Percentiles rank a stretch among this genome's conserved stretches.
Conservation (phyloP, 2,888 invertebrate species). For the Bugulina stolonifera region DNA sequence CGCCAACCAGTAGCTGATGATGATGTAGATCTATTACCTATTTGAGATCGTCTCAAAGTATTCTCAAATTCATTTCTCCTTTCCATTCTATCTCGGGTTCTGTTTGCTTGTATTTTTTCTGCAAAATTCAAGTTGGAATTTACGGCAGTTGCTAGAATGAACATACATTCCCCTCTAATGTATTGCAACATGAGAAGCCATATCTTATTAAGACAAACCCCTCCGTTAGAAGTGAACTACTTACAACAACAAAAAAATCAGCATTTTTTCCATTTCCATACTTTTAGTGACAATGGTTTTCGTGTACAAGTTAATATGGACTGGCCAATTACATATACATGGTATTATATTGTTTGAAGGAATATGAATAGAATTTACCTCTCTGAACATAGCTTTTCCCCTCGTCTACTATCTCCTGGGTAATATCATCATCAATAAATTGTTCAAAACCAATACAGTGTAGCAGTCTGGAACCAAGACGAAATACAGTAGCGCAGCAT, state of each 20-base stretch:
- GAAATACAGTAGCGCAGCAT: slow-evolving; percentile 88
- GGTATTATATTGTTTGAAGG: too few species aligned
- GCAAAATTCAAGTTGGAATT: neutral
- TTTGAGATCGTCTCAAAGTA: neutral
- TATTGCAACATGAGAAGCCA: too few species aligned
- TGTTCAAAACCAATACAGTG: slow-evolving; percentile 81
- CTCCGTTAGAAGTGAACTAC: too few species aligned
- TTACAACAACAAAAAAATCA: too few species aligned
- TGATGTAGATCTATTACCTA: slow-evolving; percentile 18
- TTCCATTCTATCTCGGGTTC: neutral
- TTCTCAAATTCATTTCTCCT: neutral
- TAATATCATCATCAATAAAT: slow-evolving; percentile 81
- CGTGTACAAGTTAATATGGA: too few species aligned
- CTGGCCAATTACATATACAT: too few species aligned
- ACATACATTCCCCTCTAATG: too few species aligned
- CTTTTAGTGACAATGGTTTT: too few species aligned
- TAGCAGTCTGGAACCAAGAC: slow-evolving; percentile 80
- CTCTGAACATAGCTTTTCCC: slow-evolving; percentile 84
- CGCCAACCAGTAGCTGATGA: neutral
- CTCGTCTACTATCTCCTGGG: slow-evolving; percentile 86
- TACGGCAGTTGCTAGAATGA: too few species aligned
- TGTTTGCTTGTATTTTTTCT: neutral
- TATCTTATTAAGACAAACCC: too few species aligned
- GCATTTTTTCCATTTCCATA: too few species aligned
- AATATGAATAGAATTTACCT: too few species aligned